These are phyloP conservation scores for Lepidochitona cinerea DNA, from an alignment of 2,888 invertebrate species.

Conservation along the genomic window DNA sequence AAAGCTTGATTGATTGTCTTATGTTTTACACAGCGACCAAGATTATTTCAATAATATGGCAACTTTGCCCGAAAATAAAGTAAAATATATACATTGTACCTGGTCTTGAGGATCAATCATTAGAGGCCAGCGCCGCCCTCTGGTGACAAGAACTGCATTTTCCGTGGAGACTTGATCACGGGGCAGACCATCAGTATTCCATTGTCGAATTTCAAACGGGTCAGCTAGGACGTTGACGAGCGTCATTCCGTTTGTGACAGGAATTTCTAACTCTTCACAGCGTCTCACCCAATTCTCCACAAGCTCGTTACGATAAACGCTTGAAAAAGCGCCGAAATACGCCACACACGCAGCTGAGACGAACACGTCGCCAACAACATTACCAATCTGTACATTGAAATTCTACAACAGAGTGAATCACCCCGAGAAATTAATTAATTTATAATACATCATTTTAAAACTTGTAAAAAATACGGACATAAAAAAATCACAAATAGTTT, in stretches of 20 bases:
- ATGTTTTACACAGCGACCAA: too few species aligned
- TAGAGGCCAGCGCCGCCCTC: constrained; percentile 71
- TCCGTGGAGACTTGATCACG: constrained; percentile 71
- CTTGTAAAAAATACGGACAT: too few species aligned
- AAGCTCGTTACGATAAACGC: constrained; percentile 72
- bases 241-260: constrained; percentile 80
- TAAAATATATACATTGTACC: too few species aligned
- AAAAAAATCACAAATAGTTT: too few species aligned
- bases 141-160: constrained; percentile 71
- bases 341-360: constrained; percentile 71
- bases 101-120: constrained; percentile 73
- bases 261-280: constrained; percentile 79
- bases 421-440: too few species aligned
- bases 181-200: constrained; percentile 71
- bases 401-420: constrained; percentile 49
- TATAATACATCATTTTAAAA: too few species aligned
- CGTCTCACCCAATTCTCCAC: constrained; percentile 79
- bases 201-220: constrained; percentile 77
- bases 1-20: too few species aligned
- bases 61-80: too few species aligned
- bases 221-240: constrained; percentile 71
- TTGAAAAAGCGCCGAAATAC: constrained; percentile 72
- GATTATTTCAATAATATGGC: too few species aligned
- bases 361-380: constrained; percentile 72
- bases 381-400: constrained; percentile 67